Base-by-base conservation (phyloP, 2,797 vertebrate genomes). In the Phylloscopus collybita region DNA sequence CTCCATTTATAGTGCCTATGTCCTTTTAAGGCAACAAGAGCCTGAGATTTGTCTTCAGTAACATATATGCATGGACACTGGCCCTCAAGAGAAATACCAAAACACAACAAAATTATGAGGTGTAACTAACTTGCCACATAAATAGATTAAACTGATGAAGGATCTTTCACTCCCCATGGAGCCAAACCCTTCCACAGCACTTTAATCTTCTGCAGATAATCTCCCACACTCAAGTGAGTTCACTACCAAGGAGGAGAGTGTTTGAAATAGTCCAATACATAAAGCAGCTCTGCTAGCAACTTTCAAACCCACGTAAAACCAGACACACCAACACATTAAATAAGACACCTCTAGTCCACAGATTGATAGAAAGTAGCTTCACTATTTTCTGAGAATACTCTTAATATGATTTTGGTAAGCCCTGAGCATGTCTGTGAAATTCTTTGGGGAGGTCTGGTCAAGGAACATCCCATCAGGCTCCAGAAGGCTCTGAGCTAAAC, bases 311-410 rank as follows among this genome's bases (percentile, higher is more conserved):
- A 38, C 4, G 21, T 62, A 81, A 90, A 81, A 88, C 38, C 44
- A 94, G 40, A 30, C 73, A 83, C 22, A 78, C 12, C 49, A 70
- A 59, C 0, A 1, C 11, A 74, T 22, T 51, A 54, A 83, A 90
- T 26, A 40, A 66, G 56, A 64, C 44, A 75, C 6, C 47, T 53
- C 27, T 29, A 53, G 23, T 42, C 23, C 60, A 72, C 38, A 20
- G 40, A 73, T 60, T 72, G 88, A 84, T n/a, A 86, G 62, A 88
- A 92, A 86, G 49, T 72, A 95, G 60, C 53, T 88, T 90, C 3
- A 0, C 36, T 73, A 19, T 82, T 86, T 95, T 49, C 59, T 80
- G 49, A 60, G 44, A 90, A 86, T 34, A 80, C 38, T 81, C 29
- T 65, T 53, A 75, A 88, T n/a, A 44, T 10, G 23, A 29, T 90